phyloP scores from a whole-genome alignment of 1,140 invertebrate species.

The Anastrepha obliqua region DNA sequence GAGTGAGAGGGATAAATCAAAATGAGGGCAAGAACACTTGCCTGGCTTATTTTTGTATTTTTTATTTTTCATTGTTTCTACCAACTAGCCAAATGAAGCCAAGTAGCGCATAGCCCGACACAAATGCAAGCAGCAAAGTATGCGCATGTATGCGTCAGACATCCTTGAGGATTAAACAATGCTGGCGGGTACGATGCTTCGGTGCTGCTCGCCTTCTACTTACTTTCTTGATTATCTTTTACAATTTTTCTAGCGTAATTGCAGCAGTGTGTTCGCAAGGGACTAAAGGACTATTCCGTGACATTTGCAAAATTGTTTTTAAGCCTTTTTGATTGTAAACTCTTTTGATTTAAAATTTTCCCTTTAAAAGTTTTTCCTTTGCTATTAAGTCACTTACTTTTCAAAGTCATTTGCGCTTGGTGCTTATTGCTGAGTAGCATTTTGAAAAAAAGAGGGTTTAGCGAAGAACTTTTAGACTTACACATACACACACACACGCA shows the following conservation, averaged over 20 bases:
- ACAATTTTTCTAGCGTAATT: slow-evolving; percentile 1
- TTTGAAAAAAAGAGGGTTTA: too few species aligned
- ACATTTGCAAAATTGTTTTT: slow-evolving; percentile 47
- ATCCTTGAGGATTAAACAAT: slow-evolving; percentile 38
- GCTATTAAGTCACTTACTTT: not conserved
- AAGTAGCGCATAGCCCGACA: not conserved
- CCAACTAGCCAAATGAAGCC: slow-evolving; percentile 16
- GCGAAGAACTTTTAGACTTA: too few species aligned
- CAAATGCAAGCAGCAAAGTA: not conserved
- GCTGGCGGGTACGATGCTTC: not conserved
- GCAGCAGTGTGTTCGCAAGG: not conserved
- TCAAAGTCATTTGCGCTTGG: not conserved
- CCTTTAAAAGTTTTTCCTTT: not conserved
- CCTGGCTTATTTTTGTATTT: not conserved
- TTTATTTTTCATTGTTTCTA: not conserved
- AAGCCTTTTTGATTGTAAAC: not conserved
- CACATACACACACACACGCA: too few species aligned
- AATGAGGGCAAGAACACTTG: slow-evolving; percentile 22
- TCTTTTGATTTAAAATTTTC: not conserved
- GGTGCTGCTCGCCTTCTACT: not conserved
- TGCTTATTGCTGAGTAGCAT: too few species aligned
- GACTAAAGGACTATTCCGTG: slow-evolving; percentile 29
- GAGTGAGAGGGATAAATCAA: slow-evolving; percentile 17
- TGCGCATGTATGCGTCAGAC: slow-evolving; percentile 1
- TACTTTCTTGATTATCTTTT: slow-evolving; percentile 29